Conservation (phyloP, 2,113 vertebrate genomes). For the Platysteira castanea region DNA sequence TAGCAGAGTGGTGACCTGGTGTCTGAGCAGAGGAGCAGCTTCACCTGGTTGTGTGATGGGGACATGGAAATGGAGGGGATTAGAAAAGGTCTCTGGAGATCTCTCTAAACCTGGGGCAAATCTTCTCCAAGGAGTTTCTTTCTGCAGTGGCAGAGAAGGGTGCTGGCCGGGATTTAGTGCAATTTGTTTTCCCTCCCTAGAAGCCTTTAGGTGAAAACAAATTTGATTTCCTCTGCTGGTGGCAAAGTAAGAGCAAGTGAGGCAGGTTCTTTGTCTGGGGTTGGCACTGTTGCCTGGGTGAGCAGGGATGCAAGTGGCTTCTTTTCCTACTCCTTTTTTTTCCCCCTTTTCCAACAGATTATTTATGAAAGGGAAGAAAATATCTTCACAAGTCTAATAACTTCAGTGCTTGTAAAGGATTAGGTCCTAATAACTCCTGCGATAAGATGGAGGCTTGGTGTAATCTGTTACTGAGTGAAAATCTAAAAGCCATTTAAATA, state of each 20-base stretch:
- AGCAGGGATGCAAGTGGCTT: background rate
- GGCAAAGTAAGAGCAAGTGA: background rate
- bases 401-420: constrained; percentile 25
- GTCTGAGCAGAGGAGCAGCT: background rate
- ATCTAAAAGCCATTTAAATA: constrained; percentile 25
- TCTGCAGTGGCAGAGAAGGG: background rate
- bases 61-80: accelerated
- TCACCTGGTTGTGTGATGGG: background rate
- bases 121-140: background rate
- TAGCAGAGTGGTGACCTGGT: background rate
- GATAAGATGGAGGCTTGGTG: constrained; percentile 33
- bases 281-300: background rate
- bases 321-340: background rate
- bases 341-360: background rate
- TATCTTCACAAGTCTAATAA: constrained; percentile 38
- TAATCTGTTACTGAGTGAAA: constrained; percentile 41
- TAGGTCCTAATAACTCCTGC: constrained; percentile 26
- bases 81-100: background rate
- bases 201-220: background rate
- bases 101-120: background rate
- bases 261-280: background rate
- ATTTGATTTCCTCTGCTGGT: background rate
- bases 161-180: background rate
- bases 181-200: background rate
- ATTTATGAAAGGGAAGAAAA: constrained; percentile 8